Evolutionary conservation across 2,797 vertebrate genomes (phyloP).

Genomic region (Naso thynnoides): DNA sequence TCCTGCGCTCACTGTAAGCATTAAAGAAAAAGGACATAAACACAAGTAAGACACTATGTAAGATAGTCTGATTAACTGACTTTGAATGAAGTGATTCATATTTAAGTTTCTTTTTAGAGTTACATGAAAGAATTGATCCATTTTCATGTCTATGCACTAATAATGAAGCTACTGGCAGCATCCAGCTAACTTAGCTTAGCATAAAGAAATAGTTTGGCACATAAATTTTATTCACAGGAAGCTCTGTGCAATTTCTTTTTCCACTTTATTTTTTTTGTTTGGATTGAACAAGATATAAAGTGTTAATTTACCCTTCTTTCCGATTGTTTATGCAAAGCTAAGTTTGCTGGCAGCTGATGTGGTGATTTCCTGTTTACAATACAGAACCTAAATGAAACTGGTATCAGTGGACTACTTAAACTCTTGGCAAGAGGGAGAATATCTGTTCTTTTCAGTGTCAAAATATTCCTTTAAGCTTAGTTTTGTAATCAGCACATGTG

Average conservation of each 20-base stretch:
- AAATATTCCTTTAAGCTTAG: not conserved
- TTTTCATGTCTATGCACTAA: not conserved
- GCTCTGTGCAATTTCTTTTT: not conserved
- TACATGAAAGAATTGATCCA: not conserved
- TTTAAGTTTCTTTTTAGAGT: not conserved
- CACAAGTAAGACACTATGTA: not conserved
- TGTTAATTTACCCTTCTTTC: not conserved
- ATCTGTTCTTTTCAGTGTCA: not conserved
- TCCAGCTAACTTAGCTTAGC: not conserved
- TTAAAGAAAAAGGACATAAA: not conserved
- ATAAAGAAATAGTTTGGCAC: not conserved
- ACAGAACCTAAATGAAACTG: not conserved
- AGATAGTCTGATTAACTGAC: not conserved
- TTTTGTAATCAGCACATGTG: constrained; percentile 20
- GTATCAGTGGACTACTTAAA: not conserved
- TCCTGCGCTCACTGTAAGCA: not conserved
- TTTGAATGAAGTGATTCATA: too few relatives aligned
- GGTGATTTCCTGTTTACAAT: not conserved
- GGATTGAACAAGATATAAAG: not conserved
- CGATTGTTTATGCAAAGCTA: not conserved
- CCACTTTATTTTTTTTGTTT: too few relatives aligned
- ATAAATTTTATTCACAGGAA: not conserved
- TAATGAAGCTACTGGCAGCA: not conserved
- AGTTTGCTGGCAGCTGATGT: not conserved
- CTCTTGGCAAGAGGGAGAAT: not conserved